Conservation (phyloP, 1,140 invertebrate genomes). For the Sarcophaga bullata region DNA sequence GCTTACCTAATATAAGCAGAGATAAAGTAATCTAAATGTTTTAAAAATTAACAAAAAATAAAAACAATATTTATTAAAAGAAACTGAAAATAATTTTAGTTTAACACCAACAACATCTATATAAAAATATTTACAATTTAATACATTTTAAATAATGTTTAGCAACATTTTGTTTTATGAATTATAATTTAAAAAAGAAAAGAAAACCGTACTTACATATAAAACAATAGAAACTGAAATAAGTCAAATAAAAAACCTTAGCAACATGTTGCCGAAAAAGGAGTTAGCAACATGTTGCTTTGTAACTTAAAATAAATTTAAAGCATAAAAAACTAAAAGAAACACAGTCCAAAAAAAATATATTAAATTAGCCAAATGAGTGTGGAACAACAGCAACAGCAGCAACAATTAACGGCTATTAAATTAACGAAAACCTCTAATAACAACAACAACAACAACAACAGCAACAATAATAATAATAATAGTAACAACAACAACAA, state of each 20-base stretch:
- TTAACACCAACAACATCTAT: too few relatives aligned
- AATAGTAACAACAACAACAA: conserved; percentile 8
- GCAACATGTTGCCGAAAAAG: conserved; percentile 26
- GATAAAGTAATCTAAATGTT: too few relatives aligned
- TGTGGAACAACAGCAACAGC: conserved; percentile 40
- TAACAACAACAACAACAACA: conserved; percentile 39
- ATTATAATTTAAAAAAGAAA: too few relatives aligned
- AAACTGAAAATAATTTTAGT: too few relatives aligned
- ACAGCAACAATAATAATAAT: conserved; percentile 22
- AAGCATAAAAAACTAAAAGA: not conserved
- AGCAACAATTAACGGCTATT: conserved; percentile 33
- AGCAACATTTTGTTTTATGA: too few relatives aligned
- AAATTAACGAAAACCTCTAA: conserved; percentile 42
- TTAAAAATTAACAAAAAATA: not conserved
- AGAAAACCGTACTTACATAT: not conserved
- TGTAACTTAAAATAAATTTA: not conserved
- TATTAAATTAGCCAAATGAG: conserved; percentile 40
- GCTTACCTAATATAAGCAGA: too few relatives aligned
- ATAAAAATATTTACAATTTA: not conserved
- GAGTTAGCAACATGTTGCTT: conserved; percentile 20
- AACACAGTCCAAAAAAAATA: conserved; percentile 24
- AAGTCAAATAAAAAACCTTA: not conserved
- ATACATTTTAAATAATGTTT: too few relatives aligned
- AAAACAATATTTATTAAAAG: too few relatives aligned
- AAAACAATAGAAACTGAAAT: not conserved